phyloP scores from a whole-genome alignment of 2,797 vertebrate species.

The Malacoctenus gilli region DNA sequence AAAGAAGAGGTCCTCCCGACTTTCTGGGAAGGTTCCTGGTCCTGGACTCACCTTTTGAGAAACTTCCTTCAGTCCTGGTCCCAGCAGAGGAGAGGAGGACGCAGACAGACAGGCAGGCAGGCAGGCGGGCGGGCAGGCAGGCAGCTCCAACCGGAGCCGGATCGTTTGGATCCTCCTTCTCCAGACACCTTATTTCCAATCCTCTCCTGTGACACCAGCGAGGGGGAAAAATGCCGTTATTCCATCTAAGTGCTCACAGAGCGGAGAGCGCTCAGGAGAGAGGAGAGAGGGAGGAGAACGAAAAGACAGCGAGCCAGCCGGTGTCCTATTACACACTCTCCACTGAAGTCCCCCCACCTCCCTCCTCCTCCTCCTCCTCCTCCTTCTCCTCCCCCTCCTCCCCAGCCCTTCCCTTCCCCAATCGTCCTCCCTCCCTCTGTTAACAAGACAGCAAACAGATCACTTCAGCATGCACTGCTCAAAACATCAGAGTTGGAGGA shows the following conservation, averaged over 20 bases:
- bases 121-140: conserved; percentile 1
- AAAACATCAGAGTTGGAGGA: conserved; percentile 40
- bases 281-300: conserved; percentile 62
- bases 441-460: conserved; percentile 73
- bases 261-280: conserved; percentile 62
- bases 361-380: conserved; percentile 36
- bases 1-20: conserved; percentile 18
- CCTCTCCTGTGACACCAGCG: conserved; percentile 48
- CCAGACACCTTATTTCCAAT: conserved; percentile 49
- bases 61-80: conserved; percentile 25
- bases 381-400: conserved; percentile 33
- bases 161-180: conserved; percentile 14
- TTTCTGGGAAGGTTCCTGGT: conserved; percentile 8
- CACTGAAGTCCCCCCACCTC: conserved; percentile 64
- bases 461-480: conserved; percentile 50
- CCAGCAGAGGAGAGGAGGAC: conserved; percentile 18
- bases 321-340: conserved; percentile 84
- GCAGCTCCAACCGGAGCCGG: conserved; percentile 10
- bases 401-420: no score
- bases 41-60: conserved; percentile 64
- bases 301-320: conserved; percentile 76
- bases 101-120: conserved; percentile 2
- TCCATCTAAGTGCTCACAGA: conserved; percentile 73
- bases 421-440: conserved; percentile 40
- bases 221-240: conserved; percentile 63